Conservation (phyloP, 2,797 vertebrate genomes). For the Schizopygopsis malacanthus region DNA sequence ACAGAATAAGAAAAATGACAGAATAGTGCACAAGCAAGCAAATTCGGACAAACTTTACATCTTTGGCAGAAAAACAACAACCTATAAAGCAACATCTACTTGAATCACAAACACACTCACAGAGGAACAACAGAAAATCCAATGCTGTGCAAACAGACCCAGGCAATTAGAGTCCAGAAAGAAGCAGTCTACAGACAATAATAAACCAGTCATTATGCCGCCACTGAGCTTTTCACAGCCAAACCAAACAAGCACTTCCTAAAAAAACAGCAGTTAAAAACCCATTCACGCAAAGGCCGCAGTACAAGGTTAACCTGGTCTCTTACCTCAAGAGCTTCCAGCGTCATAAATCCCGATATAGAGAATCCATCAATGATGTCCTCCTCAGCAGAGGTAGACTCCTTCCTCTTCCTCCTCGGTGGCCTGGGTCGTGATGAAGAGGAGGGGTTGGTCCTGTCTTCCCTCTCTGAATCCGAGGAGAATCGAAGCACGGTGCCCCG, state of each 20-base stretch:
- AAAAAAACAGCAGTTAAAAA: constrained; percentile 13
- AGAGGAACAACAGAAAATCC: constrained; percentile 61
- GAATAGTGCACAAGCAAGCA: constrained; percentile 58
- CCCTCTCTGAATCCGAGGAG: constrained; percentile 89
- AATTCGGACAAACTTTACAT: constrained; percentile 50
- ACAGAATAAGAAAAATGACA: background rate
- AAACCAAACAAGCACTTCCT: constrained; percentile 17
- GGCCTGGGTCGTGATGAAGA: constrained; percentile 88
- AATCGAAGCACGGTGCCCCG: constrained; percentile 76
- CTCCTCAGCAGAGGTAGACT: constrained; percentile 92
- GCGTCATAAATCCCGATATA: constrained; percentile 90
- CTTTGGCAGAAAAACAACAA: constrained; percentile 64
- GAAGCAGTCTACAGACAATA: constrained; percentile 51
- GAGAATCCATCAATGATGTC: constrained; percentile 98
- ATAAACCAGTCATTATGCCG: constrained; percentile 58
- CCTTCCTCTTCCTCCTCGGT: constrained; percentile 89
- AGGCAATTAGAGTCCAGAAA: constrained; percentile 44
- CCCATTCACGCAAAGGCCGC: constrained; percentile 11
- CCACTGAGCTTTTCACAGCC: constrained; percentile 43
- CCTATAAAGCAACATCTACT: constrained; percentile 72
- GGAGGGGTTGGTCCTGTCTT: constrained; percentile 83
- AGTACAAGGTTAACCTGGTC: background rate
- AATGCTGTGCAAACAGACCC: constrained; percentile 52
- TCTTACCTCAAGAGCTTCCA: constrained; percentile 94
- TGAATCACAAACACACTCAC: constrained; percentile 60